Evolutionary conservation across 2,888 invertebrate genomes (phyloP).

Genomic region (Rhagonycha fulva): DNA sequence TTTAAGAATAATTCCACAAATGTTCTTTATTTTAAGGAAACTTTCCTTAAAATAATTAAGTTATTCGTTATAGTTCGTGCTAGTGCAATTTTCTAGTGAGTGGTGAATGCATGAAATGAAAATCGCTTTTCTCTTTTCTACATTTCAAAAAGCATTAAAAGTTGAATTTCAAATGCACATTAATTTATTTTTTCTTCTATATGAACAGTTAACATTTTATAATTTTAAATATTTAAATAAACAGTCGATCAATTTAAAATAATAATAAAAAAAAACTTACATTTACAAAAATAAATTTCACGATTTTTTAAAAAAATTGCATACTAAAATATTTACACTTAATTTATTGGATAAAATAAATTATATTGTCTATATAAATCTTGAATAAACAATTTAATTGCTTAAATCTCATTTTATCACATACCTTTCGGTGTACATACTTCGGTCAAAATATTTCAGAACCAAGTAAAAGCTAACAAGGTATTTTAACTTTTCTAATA

Average conservation of each 20-base stretch:
- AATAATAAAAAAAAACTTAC: background rate
- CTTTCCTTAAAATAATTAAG: background rate
- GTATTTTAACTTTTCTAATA: background rate
- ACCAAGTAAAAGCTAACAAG: background rate
- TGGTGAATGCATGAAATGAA: background rate
- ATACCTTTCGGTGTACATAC: background rate
- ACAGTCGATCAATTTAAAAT: background rate
- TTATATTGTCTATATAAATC: background rate
- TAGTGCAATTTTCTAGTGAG: background rate
- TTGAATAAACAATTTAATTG: background rate
- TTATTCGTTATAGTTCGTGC: background rate
- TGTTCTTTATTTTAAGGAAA: background rate
- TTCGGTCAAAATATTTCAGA: background rate
- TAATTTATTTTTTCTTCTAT: background rate
- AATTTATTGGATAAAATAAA: background rate
- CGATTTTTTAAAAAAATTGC: background rate
- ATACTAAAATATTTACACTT: background rate
- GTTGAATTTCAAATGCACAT: background rate
- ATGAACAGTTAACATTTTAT: conserved; percentile 1
- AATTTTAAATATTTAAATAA: background rate
- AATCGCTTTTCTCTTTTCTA: background rate
- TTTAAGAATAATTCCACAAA: background rate
- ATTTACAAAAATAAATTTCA: conserved; percentile 1
- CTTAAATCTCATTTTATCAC: conserved; percentile 3
- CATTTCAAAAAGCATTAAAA: background rate